phyloP scores from a whole-genome alignment of 2,888 invertebrate species.

The Linnaemya vulpina region DNA sequence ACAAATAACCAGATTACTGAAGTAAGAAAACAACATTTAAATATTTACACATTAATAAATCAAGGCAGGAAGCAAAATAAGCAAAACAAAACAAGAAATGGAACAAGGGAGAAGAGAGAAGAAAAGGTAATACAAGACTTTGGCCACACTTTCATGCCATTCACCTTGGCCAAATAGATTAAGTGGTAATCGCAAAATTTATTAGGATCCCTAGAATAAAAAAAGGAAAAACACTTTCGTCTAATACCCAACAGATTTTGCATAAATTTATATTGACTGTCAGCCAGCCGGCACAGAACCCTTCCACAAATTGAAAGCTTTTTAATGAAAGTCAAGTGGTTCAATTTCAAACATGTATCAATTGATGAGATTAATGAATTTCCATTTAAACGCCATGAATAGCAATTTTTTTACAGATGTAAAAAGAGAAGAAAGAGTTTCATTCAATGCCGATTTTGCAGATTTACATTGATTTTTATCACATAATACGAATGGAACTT shows the following conservation, averaged over 20 bases:
- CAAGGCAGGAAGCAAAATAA: constrained; percentile 62
- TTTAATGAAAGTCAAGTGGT: constrained; percentile 5
- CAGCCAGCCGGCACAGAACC: not conserved
- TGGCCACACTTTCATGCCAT: constrained; percentile 31
- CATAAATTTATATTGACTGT: constrained; percentile 11
- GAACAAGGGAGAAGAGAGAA: not conserved
- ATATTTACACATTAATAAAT: constrained; percentile 71
- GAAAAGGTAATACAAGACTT: constrained; percentile 5
- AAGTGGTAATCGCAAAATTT: constrained; percentile 57
- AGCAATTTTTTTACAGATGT: too few species aligned
- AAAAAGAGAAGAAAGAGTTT: too few species aligned
- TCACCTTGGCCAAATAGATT: constrained; percentile 52
- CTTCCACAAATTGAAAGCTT: constrained; percentile 20
- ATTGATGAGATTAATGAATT: too few species aligned
- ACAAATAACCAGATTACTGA: constrained; percentile 69
- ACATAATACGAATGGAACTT: too few species aligned
- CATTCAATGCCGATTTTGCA: too few species aligned
- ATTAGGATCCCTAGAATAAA: constrained; percentile 41
- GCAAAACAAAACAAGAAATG: constrained; percentile 19
- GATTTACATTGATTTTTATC: too few species aligned
- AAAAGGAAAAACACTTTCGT: not conserved
- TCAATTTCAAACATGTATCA: not conserved
- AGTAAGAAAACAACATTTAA: constrained; percentile 65
- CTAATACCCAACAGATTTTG: not conserved
- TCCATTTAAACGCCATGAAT: too few species aligned